Conservation (phyloP, 2,888 invertebrate genomes). For the Heliconius hortense region DNA sequence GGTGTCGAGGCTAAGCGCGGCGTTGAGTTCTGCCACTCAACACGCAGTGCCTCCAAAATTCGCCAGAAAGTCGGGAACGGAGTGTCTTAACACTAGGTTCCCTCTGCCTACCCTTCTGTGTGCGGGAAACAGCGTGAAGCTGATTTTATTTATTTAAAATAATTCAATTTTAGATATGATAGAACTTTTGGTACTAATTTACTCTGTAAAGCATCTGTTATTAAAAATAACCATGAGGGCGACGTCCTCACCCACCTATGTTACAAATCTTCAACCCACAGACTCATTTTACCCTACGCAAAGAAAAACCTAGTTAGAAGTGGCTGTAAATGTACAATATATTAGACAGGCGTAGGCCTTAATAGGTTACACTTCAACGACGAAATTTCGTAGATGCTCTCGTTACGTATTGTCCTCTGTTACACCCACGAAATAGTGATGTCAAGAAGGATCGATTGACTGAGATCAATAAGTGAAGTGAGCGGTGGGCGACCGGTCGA, state of each 20-base stretch:
- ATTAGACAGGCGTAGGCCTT: conserved; percentile 44
- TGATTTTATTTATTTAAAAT: too few species aligned
- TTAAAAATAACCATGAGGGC: background rate
- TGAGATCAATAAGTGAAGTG: conserved; percentile 72
- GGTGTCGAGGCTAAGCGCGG: too few species aligned
- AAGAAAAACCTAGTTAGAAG: conserved; percentile 46
- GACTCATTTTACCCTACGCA: conserved; percentile 56
- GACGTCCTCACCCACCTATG: conserved; percentile 10
- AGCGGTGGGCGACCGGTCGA: conserved; percentile 78
- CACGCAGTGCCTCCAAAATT: too few species aligned
- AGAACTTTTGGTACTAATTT: background rate
- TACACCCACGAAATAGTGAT: conserved; percentile 70
- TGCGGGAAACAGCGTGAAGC: too few species aligned
- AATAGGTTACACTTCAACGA: conserved; percentile 43
- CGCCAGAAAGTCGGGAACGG: too few species aligned
- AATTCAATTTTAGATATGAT: background rate
- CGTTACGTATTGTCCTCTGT: conserved; percentile 52
- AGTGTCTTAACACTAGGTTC: too few species aligned
- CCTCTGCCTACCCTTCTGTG: too few species aligned
- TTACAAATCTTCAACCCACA: conserved; percentile 47
- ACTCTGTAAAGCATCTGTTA: background rate
- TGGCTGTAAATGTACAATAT: conserved; percentile 43
- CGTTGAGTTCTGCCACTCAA: too few species aligned
- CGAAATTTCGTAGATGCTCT: conserved; percentile 43
- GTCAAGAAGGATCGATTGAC: conserved; percentile 77